Evolutionary conservation across 1,140 invertebrate species (phyloP).

Genomic region (Araneus ventricosus): DNA sequence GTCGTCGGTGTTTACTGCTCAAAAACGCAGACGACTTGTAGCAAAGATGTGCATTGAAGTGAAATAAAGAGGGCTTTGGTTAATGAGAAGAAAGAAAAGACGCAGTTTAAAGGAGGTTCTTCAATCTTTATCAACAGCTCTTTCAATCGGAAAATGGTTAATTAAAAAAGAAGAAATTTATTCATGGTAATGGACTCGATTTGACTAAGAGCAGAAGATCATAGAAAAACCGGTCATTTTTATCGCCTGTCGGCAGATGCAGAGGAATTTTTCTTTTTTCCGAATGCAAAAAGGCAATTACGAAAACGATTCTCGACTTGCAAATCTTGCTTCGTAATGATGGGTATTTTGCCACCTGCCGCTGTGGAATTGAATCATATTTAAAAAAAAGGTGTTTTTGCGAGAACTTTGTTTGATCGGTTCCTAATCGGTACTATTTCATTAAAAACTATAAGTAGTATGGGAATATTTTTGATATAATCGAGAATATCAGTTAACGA

Average conservation of each 20-base stretch:
- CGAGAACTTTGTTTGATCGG: too few relatives aligned
- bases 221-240: slow-evolving; percentile 8
- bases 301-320: background rate
- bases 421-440: too few relatives aligned
- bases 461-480: too few relatives aligned
- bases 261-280: background rate
- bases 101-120: background rate
- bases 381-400: too few relatives aligned
- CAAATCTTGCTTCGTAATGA: background rate
- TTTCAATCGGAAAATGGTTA: slow-evolving; percentile 26
- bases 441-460: too few relatives aligned
- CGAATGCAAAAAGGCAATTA: background rate
- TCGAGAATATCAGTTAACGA: too few relatives aligned
- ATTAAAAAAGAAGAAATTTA: slow-evolving; percentile 18
- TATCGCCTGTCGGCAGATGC: background rate
- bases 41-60: slow-evolving; percentile 19
- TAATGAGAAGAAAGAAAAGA: background rate
- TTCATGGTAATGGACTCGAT: slow-evolving; percentile 10
- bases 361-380: too few relatives aligned
- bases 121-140: slow-evolving; percentile 13
- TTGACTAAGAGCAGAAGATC: background rate
- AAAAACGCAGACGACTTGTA: slow-evolving; percentile 20
- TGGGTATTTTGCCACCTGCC: background rate
- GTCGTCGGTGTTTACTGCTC: slow-evolving; percentile 2
- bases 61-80: background rate